Evolutionary conservation across 2,113 vertebrate species (phyloP).

Genomic region (Oncorhynchus keta): DNA sequence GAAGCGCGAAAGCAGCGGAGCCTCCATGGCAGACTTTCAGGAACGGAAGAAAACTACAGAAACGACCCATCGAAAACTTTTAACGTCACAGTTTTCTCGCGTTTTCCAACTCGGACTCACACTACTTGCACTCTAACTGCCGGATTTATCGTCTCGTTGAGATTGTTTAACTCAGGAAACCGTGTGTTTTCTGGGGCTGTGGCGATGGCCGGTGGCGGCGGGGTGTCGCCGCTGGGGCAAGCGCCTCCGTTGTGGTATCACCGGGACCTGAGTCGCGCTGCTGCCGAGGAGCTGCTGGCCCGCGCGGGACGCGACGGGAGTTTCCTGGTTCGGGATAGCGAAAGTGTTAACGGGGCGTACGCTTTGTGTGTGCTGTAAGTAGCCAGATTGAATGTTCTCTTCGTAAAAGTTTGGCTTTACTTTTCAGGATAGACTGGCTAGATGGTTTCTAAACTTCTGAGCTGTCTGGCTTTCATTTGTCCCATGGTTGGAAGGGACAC

Average conservation of each 20-base stretch:
- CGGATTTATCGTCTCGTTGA: slow-evolving; percentile 10
- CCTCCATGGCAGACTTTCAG: slow-evolving; percentile 52
- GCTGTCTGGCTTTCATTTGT: background rate
- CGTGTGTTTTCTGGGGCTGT: slow-evolving; percentile 56
- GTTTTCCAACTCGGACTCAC: no score
- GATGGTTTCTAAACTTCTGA: no score
- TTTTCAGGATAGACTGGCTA: background rate
- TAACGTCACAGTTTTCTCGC: background rate
- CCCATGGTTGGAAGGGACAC: background rate
- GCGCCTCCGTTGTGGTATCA: slow-evolving; percentile 87
- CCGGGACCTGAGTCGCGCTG: slow-evolving; percentile 90
- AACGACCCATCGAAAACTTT: slow-evolving; percentile 17
- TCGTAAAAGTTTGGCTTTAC: background rate
- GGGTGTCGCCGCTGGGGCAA: slow-evolving; percentile 63
- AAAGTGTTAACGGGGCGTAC: slow-evolving; percentile 89
- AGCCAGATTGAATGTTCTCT: background rate
- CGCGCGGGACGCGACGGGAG: slow-evolving; percentile 89
- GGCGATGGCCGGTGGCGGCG: slow-evolving; percentile 75
- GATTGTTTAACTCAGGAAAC: slow-evolving; percentile 43
- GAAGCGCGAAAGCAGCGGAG: slow-evolving; percentile 54
- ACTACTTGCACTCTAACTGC: no score
- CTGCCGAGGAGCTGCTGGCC: slow-evolving; percentile 89
- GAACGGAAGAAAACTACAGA: slow-evolving; percentile 54
- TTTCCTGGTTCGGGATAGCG: slow-evolving; percentile 94
- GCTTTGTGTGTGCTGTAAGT: slow-evolving; percentile 92